Conservation (phyloP, 2,888 invertebrate genomes). For the Noctua pronuba region DNA sequence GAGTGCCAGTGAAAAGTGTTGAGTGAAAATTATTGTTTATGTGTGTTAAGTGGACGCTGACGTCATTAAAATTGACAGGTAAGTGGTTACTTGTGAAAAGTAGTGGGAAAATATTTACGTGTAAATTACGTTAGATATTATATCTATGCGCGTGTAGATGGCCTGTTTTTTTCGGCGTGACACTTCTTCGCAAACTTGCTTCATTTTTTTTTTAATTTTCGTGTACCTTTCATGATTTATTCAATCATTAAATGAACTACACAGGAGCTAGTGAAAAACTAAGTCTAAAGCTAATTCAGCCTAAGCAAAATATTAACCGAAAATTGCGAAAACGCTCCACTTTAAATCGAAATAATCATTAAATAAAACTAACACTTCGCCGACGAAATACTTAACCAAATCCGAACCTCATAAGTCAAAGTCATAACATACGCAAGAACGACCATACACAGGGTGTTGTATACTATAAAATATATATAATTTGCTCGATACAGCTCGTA, state of each 20-base stretch:
- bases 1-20: conserved; percentile 66
- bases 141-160: neutral
- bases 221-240: neutral
- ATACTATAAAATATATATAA: conserved; percentile 45
- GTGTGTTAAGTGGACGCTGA: conserved; percentile 67
- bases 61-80: conserved; percentile 68
- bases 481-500: conserved; percentile 51
- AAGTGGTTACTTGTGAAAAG: conserved; percentile 54
- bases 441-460: conserved; percentile 32
- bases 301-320: neutral
- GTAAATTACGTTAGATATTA: neutral
- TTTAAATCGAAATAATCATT: conserved; percentile 18
- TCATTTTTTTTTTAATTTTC: neutral
- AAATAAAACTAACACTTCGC: conserved; percentile 3
- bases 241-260: neutral
- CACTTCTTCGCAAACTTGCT: neutral
- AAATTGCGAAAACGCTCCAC: neutral
- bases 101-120: conserved; percentile 51
- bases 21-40: conserved; percentile 68
- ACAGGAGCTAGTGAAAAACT: neutral
- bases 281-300: neutral
- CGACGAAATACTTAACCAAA: conserved; percentile 34
- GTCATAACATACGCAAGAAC: conserved; percentile 30
- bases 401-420: conserved; percentile 41
- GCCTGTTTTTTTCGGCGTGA: neutral